Conservation (phyloP, 2,797 vertebrate species). For the Etheostoma nigrum region DNA sequence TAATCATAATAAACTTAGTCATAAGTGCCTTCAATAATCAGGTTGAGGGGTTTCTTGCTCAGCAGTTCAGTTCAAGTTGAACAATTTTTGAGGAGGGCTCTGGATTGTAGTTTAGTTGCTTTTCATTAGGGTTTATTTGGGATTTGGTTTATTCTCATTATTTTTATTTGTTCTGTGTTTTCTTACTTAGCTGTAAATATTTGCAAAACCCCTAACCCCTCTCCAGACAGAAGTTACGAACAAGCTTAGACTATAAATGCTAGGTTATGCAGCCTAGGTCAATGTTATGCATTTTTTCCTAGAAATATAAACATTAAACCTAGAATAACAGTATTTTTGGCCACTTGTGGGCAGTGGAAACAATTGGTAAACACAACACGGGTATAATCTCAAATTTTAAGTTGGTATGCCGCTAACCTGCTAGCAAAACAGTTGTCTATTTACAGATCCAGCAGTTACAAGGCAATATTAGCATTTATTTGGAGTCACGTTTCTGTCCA, state of each 20-base stretch:
- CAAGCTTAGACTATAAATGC: not conserved
- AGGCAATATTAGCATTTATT: not conserved
- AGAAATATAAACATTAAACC: not conserved
- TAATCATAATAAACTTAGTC: not conserved
- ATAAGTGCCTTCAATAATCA: not conserved
- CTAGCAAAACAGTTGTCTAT: not conserved
- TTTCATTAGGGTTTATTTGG: not conserved
- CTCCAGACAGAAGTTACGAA: not conserved
- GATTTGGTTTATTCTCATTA: not conserved
- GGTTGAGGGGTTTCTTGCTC: not conserved
- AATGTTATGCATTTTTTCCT: not conserved
- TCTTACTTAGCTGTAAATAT: constrained; percentile 1
- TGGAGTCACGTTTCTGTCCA: not conserved
- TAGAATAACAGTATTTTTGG: not conserved
- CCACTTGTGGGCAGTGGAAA: not conserved
- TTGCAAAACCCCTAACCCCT: not conserved
- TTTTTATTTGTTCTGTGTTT: not conserved
- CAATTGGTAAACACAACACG: not conserved
- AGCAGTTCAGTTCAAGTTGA: not conserved
- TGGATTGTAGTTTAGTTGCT: not conserved
- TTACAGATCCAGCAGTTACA: not conserved
- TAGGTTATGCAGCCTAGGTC: not conserved
- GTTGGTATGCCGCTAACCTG: not conserved
- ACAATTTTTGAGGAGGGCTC: not conserved
- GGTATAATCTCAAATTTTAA: not conserved